Evolutionary conservation across 2,888 invertebrate species (phyloP).

Genomic region (Gibbula magus): DNA sequence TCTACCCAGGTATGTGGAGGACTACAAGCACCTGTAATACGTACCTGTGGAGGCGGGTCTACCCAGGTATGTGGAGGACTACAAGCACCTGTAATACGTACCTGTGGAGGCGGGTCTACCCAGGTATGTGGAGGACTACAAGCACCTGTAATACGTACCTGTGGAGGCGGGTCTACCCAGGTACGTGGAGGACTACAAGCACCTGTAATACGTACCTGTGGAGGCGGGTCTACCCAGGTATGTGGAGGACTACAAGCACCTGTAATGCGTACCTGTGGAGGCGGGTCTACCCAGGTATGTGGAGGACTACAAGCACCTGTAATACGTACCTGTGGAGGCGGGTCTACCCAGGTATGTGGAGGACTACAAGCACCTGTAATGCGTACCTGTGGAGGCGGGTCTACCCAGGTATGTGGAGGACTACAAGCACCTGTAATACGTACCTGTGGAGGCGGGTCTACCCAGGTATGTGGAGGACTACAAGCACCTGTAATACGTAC

Average conservation of each 20-base stretch:
- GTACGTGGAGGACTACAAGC: conserved; percentile 55
- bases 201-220: no score
- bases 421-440: no score
- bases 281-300: conserved; percentile 55
- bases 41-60: conserved; percentile 54
- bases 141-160: no score
- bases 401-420: conserved; percentile 58
- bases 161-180: conserved; percentile 53
- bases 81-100: no score
- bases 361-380: no score
- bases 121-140: conserved; percentile 54
- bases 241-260: conserved; percentile 51
- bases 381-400: conserved; percentile 53
- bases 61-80: conserved; percentile 57
- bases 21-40: no score
- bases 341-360: conserved; percentile 57
- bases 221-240: conserved; percentile 57
- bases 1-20: conserved; percentile 56
- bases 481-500: no score
- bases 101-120: conserved; percentile 55
- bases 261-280: conserved; percentile 55
- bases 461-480: conserved; percentile 58
- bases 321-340: conserved; percentile 51
- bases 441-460: conserved; percentile 53
- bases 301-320: no score